Evolutionary conservation across 1,140 invertebrate genomes (phyloP), one percentile per base, ranked within the genome.

Genomic region (Meloidogyne floridensis): DNA sequence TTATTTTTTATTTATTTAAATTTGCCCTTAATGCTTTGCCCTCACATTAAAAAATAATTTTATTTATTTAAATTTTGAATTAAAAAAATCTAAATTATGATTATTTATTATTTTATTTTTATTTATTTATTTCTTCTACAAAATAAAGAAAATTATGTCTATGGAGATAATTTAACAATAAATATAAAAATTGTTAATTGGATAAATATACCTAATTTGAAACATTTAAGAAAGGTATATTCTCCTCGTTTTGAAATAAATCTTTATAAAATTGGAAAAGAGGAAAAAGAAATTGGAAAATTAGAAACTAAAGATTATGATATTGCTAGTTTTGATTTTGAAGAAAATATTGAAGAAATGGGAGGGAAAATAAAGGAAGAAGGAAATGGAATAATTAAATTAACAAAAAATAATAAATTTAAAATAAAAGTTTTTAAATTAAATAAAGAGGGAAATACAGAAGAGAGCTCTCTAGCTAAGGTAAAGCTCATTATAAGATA

Each of bases 341-440:
- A 65, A 65, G n/a, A 65, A n/a, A 65, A 13, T n/a, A n/a, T 65
- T 6, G n/a, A 65, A 15, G n/a, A n/a, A n/a, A 65, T 65, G 59
- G 59, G 59, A n/a, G 15, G 32, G 32, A 2, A 65, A 65, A 7
- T 47, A 47, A 65, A n/a, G 7, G 13, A 15, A 5, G 13, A 59
- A 15, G n/a, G 7, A n/a, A n/a, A 65, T 65, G 15, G 5, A 65
- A 65, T 65, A n/a, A 65, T 65, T 0, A 65, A n/a, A 65, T 65
- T 65, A n/a, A 65, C 59, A 65, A 65, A 65, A 65, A 65, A 65
- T 18, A 65, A 65, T 65, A 65, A n/a, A 65, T 65, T 65, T 65
- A 65, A 65, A 65, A 65, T 65, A n/a, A 65, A 65, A 65, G 5
- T 65, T n/a, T 65, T 65, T 18, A 65, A 65, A 65, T 65, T 65